Evolutionary conservation across 1,140 invertebrate genomes (phyloP), one percentile per base, ranked within the genome.

Genomic region (Macrostomum lignano): DNA sequence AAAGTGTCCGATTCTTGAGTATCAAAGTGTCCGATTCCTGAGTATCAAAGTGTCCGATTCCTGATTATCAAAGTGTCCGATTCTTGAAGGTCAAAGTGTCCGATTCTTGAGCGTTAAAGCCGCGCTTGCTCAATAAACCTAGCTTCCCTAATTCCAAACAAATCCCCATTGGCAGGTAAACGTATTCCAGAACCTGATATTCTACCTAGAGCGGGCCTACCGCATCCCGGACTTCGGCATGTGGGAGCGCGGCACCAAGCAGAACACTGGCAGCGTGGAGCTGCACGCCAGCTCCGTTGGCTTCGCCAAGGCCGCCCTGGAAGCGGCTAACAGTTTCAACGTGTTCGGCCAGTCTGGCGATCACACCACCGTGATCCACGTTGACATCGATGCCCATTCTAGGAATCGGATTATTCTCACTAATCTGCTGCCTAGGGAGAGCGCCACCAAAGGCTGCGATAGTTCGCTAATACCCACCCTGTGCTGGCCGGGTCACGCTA

Each of bases 361-460:
- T 7, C 78, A 79, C 2, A 91, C 81, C 74, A 91, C 82, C 42
- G 86, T 96, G 0, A 74, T 96, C 39, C 96, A 94, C 61, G 84
- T 94, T 9, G 88, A 96, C 51, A 94, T 96, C 46, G 88, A 98
- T 64, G 88, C 88, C 14, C 88, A 98, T 51, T 96, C 93, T 63
- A 63, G 91, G 36, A 98, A 98, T 59, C 65, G 88, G 46, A 93
- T 81, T 54, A 98, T 93, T 46, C 93, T 98, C 59, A 86, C 96
- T 63, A 91, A 84, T 6, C 70, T 98, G 59, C 58, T 98, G 29
- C 91, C 91, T 1, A 65, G 86, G 48, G 88, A 96, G 62, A 96
- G 86, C 0, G 86, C 77, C 52, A 93, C 88, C 6, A 96, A 96
- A 64, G 66, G 66, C 43, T 79, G 81, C 7, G 84, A 94, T 65